These are phyloP conservation scores for Drosophila quinaria DNA, from an alignment of 2,888 invertebrate species.

Conservation along the genomic window DNA sequence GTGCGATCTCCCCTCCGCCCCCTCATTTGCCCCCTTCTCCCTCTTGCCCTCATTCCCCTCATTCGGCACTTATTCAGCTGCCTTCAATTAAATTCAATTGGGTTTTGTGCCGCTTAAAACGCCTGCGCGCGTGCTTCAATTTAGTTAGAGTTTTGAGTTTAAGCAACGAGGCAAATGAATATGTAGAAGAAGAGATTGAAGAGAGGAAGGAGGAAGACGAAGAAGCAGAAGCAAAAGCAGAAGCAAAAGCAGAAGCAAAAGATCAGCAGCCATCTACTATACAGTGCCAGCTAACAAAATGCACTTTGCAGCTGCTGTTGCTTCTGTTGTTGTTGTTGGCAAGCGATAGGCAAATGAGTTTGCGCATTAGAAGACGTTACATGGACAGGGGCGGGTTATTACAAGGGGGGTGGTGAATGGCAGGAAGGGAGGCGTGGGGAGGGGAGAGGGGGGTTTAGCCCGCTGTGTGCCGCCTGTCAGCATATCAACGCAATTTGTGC, in stretches of 20 bases:
- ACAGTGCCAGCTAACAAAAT: constrained; percentile 57
- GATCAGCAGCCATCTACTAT: constrained; percentile 34
- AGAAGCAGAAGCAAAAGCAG: background rate
- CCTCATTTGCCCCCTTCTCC: background rate
- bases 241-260: constrained; percentile 8
- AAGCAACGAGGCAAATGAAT: constrained; percentile 10
- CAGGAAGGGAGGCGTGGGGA: background rate
- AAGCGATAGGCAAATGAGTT: constrained; percentile 75
- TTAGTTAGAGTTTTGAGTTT: constrained; percentile 56
- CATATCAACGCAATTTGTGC: constrained; percentile 81
- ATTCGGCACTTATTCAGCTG: constrained; percentile 18
- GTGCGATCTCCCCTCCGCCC: constrained; percentile 17
- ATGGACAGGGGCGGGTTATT: background rate
- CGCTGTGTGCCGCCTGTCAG: constrained; percentile 77
- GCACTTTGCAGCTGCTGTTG: constrained; percentile 63
- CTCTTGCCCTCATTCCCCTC: background rate
- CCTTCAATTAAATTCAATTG: constrained; percentile 80
- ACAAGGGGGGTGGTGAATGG: background rate
- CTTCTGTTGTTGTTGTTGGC: constrained; percentile 21
- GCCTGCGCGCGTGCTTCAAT: constrained; percentile 80
- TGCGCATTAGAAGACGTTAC: constrained; percentile 64
- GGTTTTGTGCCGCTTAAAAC: constrained; percentile 67
- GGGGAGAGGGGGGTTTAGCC: constrained; percentile 9
- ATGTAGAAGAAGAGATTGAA: background rate
- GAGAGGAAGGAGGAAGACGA: background rate